A percentile compares a stretch with the other conserved stretches of the same genome.
Conservation (phyloP, 1,140 invertebrate genomes). For the Zaprionus kolodkinae region DNA sequence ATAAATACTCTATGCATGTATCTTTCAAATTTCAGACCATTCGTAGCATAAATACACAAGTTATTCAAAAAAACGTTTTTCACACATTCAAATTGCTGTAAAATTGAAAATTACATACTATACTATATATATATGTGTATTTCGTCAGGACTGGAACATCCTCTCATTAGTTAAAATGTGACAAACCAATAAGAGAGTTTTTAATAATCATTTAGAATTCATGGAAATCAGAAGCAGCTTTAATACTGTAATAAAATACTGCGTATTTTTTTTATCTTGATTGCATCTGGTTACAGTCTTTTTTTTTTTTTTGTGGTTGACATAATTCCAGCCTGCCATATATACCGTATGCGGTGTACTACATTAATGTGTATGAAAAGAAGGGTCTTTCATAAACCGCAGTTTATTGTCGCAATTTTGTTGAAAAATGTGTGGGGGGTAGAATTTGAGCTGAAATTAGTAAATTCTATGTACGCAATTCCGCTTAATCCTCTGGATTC, state of each 20-base stretch:
- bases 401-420: conserved; percentile 2
- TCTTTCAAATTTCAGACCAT: too few relatives aligned
- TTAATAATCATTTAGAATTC: background rate
- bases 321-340: background rate
- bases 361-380: background rate
- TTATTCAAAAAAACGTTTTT: too few relatives aligned
- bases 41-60: too few relatives aligned
- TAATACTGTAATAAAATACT: background rate
- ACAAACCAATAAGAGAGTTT: background rate
- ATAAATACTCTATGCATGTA: too few relatives aligned
- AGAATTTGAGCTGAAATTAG: conserved; percentile 7
- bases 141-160: too few relatives aligned
- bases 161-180: too few relatives aligned
- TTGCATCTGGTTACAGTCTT: background rate
- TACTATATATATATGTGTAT: too few relatives aligned
- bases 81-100: too few relatives aligned
- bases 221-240: background rate
- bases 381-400: conserved; percentile 1
- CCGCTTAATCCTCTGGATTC: background rate
- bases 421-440: background rate
- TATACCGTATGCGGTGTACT: background rate
- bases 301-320: background rate
- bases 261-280: background rate
- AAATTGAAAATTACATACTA: too few relatives aligned
- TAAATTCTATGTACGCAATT: background rate